phyloP scores from a whole-genome alignment of 2,797 vertebrate genomes.

The Acrossocheilus wenchowensis region DNA sequence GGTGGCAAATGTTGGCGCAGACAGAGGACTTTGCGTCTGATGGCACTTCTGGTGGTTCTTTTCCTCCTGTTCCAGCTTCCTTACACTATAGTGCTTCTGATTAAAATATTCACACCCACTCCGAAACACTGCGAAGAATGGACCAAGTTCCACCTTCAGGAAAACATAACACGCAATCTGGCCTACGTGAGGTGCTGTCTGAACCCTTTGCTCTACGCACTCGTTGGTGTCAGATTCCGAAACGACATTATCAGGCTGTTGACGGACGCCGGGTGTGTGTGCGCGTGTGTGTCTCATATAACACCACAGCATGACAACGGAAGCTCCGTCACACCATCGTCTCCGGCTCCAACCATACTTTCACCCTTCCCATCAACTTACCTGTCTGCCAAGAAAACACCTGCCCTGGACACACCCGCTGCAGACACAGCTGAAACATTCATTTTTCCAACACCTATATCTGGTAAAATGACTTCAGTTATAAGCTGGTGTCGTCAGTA shows the following conservation, averaged over 20 bases:
- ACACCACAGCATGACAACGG: not conserved
- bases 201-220: conserved; percentile 90
- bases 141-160: conserved; percentile 72
- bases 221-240: conserved; percentile 88
- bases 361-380: conserved; percentile 20
- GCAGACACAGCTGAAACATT: not conserved
- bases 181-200: conserved; percentile 89
- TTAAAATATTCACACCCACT: conserved; percentile 74
- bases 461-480: not conserved
- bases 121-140: conserved; percentile 67
- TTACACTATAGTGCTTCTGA: conserved; percentile 82
- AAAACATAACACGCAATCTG: conserved; percentile 85
- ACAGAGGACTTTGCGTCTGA: conserved; percentile 82
- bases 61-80: conserved; percentile 90
- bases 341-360: conserved; percentile 52
- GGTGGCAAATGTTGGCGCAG: conserved; percentile 68
- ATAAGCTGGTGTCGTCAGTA: conserved; percentile 14
- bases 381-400: conserved; percentile 13
- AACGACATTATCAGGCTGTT: conserved; percentile 81
- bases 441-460: not conserved
- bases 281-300: accelerated
- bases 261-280: conserved; percentile 62
- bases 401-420: not conserved
- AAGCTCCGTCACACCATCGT: conserved; percentile 61
- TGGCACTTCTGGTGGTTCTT: conserved; percentile 83